Evolutionary conservation across 92 coral and sea anemone genomes (phyloP).

Genomic region (Plumapathes pennacea): DNA sequence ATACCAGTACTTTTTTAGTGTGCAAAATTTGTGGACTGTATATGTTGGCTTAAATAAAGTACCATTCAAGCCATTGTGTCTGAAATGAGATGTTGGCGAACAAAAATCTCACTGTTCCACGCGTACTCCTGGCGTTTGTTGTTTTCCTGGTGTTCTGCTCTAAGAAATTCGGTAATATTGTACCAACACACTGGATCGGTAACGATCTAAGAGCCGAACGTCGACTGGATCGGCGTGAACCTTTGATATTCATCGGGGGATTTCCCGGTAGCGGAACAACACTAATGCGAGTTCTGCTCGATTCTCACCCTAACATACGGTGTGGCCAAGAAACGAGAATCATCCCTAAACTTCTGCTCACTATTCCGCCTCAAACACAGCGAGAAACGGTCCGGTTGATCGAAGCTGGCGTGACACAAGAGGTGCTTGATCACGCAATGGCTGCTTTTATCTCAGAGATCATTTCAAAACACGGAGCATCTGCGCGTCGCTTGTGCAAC

Average conservation of each 20-base stretch:
- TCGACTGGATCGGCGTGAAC: conserved; percentile 63
- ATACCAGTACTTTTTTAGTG: no score
- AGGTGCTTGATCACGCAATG: conserved; percentile 68
- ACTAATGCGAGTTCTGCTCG: conserved; percentile 89
- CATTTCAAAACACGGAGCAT: conserved; percentile 63
- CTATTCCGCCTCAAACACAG: conserved; percentile 37
- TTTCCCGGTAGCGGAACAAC: conserved; percentile 98
- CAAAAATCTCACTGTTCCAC: no score
- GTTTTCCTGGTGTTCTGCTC: no score
- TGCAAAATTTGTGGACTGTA: no score
- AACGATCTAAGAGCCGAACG: no score
- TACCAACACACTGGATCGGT: no score
- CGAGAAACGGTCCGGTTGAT: conserved; percentile 55
- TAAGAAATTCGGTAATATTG: no score
- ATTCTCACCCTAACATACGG: conserved; percentile 87
- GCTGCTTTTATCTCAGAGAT: conserved; percentile 76
- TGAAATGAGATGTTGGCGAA: no score
- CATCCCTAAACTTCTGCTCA: conserved; percentile 78
- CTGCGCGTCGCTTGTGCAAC: conserved; percentile 70
- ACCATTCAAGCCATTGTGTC: no score
- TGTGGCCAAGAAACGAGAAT: conserved; percentile 97
- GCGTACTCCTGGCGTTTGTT: no score
- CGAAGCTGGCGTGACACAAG: conserved; percentile 80
- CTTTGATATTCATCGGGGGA: conserved; percentile 92
- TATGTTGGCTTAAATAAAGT: no score